Base-by-base conservation (phyloP, 2,113 vertebrate species). In the Platysternon megacephalum region DNA sequence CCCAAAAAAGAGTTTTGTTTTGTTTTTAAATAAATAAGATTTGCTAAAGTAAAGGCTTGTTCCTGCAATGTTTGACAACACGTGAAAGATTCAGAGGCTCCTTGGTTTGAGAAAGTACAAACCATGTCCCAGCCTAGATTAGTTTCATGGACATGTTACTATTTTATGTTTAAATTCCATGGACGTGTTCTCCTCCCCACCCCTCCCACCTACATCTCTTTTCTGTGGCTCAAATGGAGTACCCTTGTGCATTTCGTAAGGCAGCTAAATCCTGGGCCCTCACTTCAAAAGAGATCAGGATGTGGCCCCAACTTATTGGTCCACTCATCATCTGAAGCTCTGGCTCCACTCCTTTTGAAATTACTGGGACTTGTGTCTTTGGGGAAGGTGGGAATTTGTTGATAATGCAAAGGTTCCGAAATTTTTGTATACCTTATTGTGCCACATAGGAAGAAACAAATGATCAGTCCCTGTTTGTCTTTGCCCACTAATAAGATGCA, bases 151-250 rank as follows among this genome's bases (percentile, higher is more conserved):
- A 56, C 9, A 28, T 61, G 11, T 32, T 32, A 61, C 32, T 65
- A 68, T 68, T n/a, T 68, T 68, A 14, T 68, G 61, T 35, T n/a
- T 68, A n/a, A n/a, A n/a, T n/a, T 35, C 16, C 61, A 35, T 19
- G 32, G 35, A n/a, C 61, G 4, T n/a, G 35, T 68, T 68, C 61
- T 35, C 58, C 13, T 68, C 35, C 32, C 35, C 8, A 4, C 35
- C 35, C 32, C 11, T 12, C 11, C 56, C 56, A 28, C 2, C 16
- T 42, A 68, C 0, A 0, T 55, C 28, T 12, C 14, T 68, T 81
- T 85, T 88, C 49, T 46, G 13, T 6, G 89, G 51, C 76, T 24
- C 42, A 76, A 24, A 24, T 76, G 72, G 72, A 76, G 72, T 26
- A 76, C 84, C 51, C 16, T 52, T 78, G 3, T 44, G 44, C 1